These are phyloP conservation scores for Ceyx cyanopectus DNA, from an alignment of 2,113 vertebrate genomes.

Conservation along the genomic window DNA sequence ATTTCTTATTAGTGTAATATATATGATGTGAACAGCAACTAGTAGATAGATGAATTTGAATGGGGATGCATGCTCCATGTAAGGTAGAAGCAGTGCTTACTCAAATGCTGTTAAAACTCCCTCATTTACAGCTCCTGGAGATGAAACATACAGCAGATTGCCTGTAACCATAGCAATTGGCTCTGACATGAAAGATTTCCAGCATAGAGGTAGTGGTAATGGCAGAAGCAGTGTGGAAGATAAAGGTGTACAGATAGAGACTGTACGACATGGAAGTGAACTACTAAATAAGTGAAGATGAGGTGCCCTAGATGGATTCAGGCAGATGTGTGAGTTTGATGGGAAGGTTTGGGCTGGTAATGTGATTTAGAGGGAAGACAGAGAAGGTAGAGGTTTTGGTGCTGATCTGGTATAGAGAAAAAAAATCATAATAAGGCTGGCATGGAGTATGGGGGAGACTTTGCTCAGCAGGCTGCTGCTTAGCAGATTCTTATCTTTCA, in stretches of 20 bases:
- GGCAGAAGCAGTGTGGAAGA: conserved; percentile 63
- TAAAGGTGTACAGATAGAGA: conserved; percentile 47
- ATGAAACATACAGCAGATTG: conserved; percentile 71
- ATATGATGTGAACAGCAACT: conserved; percentile 43
- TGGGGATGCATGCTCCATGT: neutral
- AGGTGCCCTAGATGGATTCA: neutral
- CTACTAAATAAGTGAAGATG: neutral
- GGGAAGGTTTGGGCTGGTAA: neutral
- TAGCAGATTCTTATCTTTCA: neutral
- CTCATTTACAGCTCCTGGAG: conserved; percentile 72
- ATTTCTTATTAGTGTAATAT: conserved; percentile 38
- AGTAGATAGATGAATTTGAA: conserved; percentile 51
- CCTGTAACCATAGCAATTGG: conserved; percentile 75
- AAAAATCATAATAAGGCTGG: neutral
- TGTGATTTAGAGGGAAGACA: neutral
- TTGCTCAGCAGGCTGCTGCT: neutral
- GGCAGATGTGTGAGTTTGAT: neutral
- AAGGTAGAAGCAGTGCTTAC: conserved; percentile 52
- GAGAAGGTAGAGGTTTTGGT: neutral
- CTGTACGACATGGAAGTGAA: conserved; percentile 33
- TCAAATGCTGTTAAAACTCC: conserved; percentile 63
- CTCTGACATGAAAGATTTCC: conserved; percentile 65
- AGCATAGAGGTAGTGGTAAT: conserved; percentile 66
- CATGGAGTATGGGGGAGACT: neutral
- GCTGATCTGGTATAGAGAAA: neutral